phyloP scores from a whole-genome alignment of 30 jellyfish, hydroid and myxozoan species.

The Aurelia aurita complex sp. Pacific region DNA sequence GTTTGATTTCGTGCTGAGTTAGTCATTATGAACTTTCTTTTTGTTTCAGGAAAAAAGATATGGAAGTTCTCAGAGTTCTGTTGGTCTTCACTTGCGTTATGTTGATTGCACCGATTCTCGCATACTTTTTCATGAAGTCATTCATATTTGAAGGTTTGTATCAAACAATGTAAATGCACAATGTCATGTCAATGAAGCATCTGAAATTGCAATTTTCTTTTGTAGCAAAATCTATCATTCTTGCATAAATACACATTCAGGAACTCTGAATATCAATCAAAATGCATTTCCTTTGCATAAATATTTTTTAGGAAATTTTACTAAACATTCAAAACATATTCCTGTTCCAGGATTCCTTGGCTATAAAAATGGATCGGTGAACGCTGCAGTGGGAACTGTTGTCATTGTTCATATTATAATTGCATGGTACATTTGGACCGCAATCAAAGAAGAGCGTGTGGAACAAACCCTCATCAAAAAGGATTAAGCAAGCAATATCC shows the following conservation, averaged over 20 bases:
- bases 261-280: too few species aligned
- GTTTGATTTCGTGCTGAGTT: too few species aligned
- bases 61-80: slow-evolving; percentile 65
- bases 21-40: background rate
- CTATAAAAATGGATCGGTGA: slow-evolving; percentile 88
- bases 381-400: slow-evolving; percentile 83
- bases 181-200: too few species aligned
- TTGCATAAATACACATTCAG: too few species aligned
- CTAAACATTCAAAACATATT: background rate
- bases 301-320: too few species aligned
- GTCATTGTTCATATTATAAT: slow-evolving; percentile 83
- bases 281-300: too few species aligned
- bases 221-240: too few species aligned
- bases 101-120: slow-evolving; percentile 77
- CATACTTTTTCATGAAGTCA: slow-evolving; percentile 80
- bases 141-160: slow-evolving; percentile 73
- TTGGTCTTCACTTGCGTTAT: slow-evolving; percentile 70
- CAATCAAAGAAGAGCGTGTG: slow-evolving; percentile 74
- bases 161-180: background rate
- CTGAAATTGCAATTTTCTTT: too few species aligned
- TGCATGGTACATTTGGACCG: slow-evolving; percentile 92
- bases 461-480: slow-evolving; percentile 35
- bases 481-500: slow-evolving; percentile 35
- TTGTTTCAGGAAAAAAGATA: slow-evolving; percentile 75
- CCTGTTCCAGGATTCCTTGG: slow-evolving; percentile 70